Base-by-base conservation (phyloP, 2,888 invertebrate genomes). In the Arge pagana region DNA sequence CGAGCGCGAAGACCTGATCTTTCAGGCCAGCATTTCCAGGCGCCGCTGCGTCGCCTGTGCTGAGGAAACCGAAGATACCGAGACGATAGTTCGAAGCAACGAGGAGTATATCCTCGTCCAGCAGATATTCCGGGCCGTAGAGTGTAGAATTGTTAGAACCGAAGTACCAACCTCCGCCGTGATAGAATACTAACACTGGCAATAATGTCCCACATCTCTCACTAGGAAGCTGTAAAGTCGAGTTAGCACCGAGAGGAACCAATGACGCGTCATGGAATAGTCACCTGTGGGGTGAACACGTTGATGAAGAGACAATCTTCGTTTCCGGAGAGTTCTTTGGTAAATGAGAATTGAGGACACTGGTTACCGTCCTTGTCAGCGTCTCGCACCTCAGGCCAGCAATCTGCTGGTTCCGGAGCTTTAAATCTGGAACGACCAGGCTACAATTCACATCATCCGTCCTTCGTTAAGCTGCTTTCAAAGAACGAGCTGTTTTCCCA, bases 11-110 rank as follows among this genome's bases (percentile, higher is more conserved):
- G 10, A 42, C 30, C 1, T 19, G 3, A 13, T 42, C 42, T 26
- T 42, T 42, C 8, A 42, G 21, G 3, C 30, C 42, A 4, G 28
- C 18, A 30, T 42, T 42, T 42, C 42, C 42, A 8, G 42, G 42
- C 4, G 30, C n/a, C 8, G 31, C 42, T 16, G 28, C 42, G 31
- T 42, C 42, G 18, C 42, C 42, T 8, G 42, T 42, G 5, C 8
- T 30, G 30, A 42, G 42, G 24, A 26, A 42, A n/a, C 42, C 42
- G 2, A 42, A 13, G 3, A 30, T 31, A 21, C 42, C 42, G 1
- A 30, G 1, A 11, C 42, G 42, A 30, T 15, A 31, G 31, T 16
- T 30, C 5, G 42, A 31, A 30, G 31, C n/a, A 1, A 42, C 42
- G 5, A 42, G 42, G 24, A 42, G 18, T 4, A 42, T 31, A 10